These are phyloP conservation scores for Agonopterix arenella DNA, from an alignment of 2,888 invertebrate species.

Conservation along the genomic window DNA sequence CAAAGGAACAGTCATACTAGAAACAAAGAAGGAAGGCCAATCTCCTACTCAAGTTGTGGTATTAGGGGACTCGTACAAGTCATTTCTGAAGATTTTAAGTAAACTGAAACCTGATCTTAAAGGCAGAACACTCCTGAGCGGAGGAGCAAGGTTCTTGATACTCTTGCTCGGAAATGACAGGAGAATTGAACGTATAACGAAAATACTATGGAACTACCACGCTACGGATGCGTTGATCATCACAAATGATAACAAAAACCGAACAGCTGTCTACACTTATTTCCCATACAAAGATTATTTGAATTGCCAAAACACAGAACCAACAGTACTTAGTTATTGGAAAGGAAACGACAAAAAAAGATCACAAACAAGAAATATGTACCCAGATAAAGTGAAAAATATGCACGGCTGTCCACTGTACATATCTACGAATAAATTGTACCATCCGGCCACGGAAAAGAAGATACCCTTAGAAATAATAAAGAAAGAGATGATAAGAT, in stretches of 20 bases:
- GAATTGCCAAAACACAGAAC: slow-evolving; percentile 42
- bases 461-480: slow-evolving; percentile 46
- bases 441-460: slow-evolving; percentile 36
- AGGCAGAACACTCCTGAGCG: slow-evolving; percentile 42
- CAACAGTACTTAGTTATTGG: slow-evolving; percentile 35
- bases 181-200: slow-evolving; percentile 36
- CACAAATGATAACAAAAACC: slow-evolving; percentile 21
- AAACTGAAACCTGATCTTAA: slow-evolving; percentile 43
- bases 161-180: slow-evolving; percentile 30
- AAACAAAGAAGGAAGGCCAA: slow-evolving; percentile 28
- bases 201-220: slow-evolving; percentile 41
- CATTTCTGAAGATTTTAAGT: slow-evolving; percentile 34
- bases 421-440: slow-evolving; percentile 51
- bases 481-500: slow-evolving; percentile 36
- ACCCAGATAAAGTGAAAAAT: slow-evolving; percentile 46
- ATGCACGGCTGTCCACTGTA: slow-evolving; percentile 53
- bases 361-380: slow-evolving; percentile 22
- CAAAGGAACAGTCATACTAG: slow-evolving; percentile 41
- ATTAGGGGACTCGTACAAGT: slow-evolving; percentile 36
- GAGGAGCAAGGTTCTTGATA: slow-evolving; percentile 40
- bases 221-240: slow-evolving; percentile 40
- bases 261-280: slow-evolving; percentile 38
- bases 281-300: slow-evolving; percentile 44
- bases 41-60: slow-evolving; percentile 43
- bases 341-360: slow-evolving; percentile 16